Conservation (phyloP, 1,140 invertebrate genomes). For the Spodoptera frugiperda region DNA sequence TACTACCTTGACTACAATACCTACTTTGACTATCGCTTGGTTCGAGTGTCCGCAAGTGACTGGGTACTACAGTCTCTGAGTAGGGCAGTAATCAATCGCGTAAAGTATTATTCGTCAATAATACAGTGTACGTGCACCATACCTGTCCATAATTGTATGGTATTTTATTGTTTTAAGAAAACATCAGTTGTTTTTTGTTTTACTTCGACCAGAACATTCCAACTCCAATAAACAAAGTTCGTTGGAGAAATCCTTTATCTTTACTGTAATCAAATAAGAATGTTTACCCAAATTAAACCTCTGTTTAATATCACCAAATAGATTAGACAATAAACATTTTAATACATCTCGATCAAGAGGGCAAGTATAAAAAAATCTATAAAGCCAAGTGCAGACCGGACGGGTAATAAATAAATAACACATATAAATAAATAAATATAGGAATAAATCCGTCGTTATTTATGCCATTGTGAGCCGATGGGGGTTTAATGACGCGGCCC, state of each 20-base stretch:
- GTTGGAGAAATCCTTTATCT: neutral
- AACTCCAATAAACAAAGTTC: neutral
- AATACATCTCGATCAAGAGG: slow-evolving; percentile 34
- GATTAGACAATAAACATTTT: slow-evolving; percentile 41
- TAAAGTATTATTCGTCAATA: no score
- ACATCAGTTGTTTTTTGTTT: neutral
- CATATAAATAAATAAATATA: slow-evolving; percentile 69
- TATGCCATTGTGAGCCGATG: slow-evolving; percentile 66
- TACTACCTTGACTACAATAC: no score
- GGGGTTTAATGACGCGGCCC: slow-evolving; percentile 71
- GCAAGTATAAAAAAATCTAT: slow-evolving; percentile 44
- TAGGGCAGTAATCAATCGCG: no score
- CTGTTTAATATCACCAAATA: slow-evolving; percentile 33
- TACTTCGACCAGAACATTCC: neutral
- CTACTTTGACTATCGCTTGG: no score
- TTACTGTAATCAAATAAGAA: slow-evolving; percentile 40
- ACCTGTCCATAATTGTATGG: no score
- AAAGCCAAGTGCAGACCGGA: slow-evolving; percentile 43
- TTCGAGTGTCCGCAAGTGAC: no score
- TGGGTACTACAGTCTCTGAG: no score
- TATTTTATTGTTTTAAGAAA: neutral
- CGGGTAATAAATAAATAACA: slow-evolving; percentile 66
- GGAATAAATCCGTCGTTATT: slow-evolving; percentile 71
- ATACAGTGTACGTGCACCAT: no score
- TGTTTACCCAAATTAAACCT: slow-evolving; percentile 44